Evolutionary conservation across 2,888 invertebrate species (phyloP).

Genomic region (Iphiclides podalirius): DNA sequence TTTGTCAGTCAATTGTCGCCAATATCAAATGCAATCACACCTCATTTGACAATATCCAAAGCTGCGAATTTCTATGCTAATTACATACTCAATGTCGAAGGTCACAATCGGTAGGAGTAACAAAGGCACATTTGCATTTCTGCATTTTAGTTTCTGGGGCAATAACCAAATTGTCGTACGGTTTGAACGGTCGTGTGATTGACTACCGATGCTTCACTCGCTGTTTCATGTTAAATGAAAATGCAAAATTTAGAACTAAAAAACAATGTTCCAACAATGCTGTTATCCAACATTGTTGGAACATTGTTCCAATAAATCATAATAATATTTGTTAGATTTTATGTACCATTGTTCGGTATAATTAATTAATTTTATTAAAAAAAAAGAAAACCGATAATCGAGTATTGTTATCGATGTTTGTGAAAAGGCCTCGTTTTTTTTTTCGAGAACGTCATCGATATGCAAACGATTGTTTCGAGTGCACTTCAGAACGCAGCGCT

Average conservation of each 20-base stretch:
- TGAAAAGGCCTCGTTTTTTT: conserved; percentile 1
- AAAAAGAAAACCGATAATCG: too few relatives aligned
- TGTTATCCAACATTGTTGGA: too few relatives aligned
- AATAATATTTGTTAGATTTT: too few relatives aligned
- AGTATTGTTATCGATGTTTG: too few relatives aligned
- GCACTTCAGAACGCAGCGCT: conserved; percentile 47
- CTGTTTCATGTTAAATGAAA: neutral
- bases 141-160: conserved; percentile 54
- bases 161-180: conserved; percentile 65
- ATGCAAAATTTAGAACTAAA: too few relatives aligned
- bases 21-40: conserved; percentile 34
- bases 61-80: conserved; percentile 54
- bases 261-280: too few relatives aligned
- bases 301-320: too few relatives aligned
- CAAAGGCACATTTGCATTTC: conserved; percentile 71
- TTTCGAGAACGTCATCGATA: conserved; percentile 63
- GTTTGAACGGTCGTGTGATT: conserved; percentile 63
- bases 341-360: too few relatives aligned
- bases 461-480: conserved; percentile 68
- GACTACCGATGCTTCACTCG: conserved; percentile 44
- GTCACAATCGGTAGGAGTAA: conserved; percentile 58
- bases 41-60: too few relatives aligned
- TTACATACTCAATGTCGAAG: conserved; percentile 54
- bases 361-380: too few relatives aligned
- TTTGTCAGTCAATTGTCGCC: conserved; percentile 58